phyloP scores from a whole-genome alignment of 1,140 invertebrate genomes.

The Ruditapes philippinarum region DNA sequence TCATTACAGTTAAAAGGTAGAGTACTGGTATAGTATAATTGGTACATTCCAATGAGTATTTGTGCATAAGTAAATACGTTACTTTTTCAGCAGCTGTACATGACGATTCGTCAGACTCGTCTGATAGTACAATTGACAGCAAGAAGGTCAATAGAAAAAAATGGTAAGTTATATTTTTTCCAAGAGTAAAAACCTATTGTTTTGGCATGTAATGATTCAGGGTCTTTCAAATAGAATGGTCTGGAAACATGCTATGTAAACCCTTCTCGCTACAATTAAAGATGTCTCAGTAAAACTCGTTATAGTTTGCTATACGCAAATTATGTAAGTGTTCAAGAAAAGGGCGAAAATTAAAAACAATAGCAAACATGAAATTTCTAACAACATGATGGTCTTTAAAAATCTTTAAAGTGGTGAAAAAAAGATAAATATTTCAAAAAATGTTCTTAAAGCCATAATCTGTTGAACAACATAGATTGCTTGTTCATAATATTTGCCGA shows the following conservation, averaged over 20 bases:
- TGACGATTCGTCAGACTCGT: too few species aligned
- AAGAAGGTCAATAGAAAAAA: slow-evolving; percentile 20
- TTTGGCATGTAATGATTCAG: background rate
- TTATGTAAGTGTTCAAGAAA: too few species aligned
- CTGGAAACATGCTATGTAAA: too few species aligned
- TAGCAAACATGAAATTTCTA: background rate
- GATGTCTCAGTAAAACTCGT: background rate
- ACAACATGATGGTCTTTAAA: background rate
- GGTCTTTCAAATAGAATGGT: too few species aligned
- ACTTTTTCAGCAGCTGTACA: slow-evolving; percentile 29
- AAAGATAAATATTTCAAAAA: too few species aligned
- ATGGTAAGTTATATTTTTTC: slow-evolving; percentile 16
- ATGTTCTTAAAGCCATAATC: background rate
- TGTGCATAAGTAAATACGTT: background rate
- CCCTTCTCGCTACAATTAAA: too few species aligned
- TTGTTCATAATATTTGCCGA: too few species aligned
- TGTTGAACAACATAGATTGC: background rate
- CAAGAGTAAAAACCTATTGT: background rate
- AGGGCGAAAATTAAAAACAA: too few species aligned
- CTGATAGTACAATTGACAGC: background rate
- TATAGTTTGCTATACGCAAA: too few species aligned
- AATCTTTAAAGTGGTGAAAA: background rate
- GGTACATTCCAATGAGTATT: slow-evolving; percentile 19
- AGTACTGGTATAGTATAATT: too few species aligned
- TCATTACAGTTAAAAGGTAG: too few species aligned